Percentiles rank a stretch among this genome's conserved stretches.
phyloP scores from a whole-genome alignment of 2,797 vertebrate species.

The Cygnus olor region DNA sequence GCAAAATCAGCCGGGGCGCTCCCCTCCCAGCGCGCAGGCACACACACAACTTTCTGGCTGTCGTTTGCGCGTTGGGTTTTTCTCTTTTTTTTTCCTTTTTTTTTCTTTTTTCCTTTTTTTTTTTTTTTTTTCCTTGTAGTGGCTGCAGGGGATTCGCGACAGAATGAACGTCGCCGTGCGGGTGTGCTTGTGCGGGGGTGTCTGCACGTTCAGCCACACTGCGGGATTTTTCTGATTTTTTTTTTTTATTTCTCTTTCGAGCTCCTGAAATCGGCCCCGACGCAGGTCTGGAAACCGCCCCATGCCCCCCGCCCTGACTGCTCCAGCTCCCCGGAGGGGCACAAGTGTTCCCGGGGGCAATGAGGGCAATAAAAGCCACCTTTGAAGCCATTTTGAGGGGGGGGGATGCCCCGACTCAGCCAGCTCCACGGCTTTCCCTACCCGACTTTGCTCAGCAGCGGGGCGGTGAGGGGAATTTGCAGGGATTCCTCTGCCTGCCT shows the following conservation, averaged over 20 bases:
- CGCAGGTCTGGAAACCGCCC: neutral
- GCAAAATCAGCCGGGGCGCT: constrained; percentile 14
- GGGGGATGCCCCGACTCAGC: neutral
- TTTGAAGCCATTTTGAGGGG: neutral
- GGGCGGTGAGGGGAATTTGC: neutral
- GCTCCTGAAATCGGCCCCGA: neutral
- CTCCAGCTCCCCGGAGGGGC: neutral
- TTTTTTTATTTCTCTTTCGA: neutral
- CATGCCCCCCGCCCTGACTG: rapidly evolving
- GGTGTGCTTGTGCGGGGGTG: neutral
- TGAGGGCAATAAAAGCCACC: neutral
- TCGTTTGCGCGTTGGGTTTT: neutral
- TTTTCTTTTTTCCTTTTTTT: neutral
- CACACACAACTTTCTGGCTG: constrained; percentile 26
- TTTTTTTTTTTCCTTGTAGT: neutral
- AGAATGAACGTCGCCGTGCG: neutral
- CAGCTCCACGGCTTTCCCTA: neutral
- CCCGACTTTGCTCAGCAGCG: neutral
- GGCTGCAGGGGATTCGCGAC: neutral
- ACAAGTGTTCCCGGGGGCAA: rapidly evolving
- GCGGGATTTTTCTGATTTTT: neutral
- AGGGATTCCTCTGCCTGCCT: neutral
- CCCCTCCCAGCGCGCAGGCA: neutral
- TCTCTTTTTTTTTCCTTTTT: neutral
- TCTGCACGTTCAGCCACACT: neutral